Base-by-base conservation (phyloP, 1,140 invertebrate genomes). In the Aphis craccivora region DNA sequence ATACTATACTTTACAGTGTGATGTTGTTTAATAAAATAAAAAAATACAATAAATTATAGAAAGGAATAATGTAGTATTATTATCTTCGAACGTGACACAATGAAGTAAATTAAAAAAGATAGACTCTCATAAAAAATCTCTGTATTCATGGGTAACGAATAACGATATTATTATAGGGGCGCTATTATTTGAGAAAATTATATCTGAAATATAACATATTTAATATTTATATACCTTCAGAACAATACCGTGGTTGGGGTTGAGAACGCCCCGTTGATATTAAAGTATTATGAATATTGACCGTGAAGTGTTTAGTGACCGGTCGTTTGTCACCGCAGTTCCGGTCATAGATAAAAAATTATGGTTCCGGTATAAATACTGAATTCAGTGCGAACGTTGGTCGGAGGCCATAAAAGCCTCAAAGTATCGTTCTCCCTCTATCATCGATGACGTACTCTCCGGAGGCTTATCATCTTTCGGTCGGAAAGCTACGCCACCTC, bases 301-400 rank as follows among this genome's bases (percentile, higher is more conserved):
- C 45, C 48, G 35, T 55, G 22, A 90, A 90, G 88, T 37, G 88
- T 55, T 90, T 90, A 90, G 51, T 35, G 51, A 35, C 86, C 7
- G 88, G 88, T 55, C 88, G 88, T 90, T 90, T 53, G 88, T 55
- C 88, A 35, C 88, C 35, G n/a, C 40, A 90, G 88, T 90, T 90
- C 88, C 84, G 84, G 84, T 51, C 48, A 51, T 4, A 7, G 25
- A 20, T 22, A n/a, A 76, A n/a, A n/a, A 14, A 30, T 76, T 76
- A 76, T 30, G 9, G n/a, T 76, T 76, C 25, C 37, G 37, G 40
- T 43, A 37, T 84, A 84, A n/a, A n/a, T 43, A 11, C 83, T 30
- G 60, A 76, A 40, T 40, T n/a, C 60, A 76, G 60, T 43, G 45
- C 45, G 86, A 48, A 23, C 86, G 86, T 51, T n/a, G 30, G 35